Evolutionary conservation across 2,888 invertebrate genomes (phyloP).

Genomic region (Plagodis dolabraria): DNA sequence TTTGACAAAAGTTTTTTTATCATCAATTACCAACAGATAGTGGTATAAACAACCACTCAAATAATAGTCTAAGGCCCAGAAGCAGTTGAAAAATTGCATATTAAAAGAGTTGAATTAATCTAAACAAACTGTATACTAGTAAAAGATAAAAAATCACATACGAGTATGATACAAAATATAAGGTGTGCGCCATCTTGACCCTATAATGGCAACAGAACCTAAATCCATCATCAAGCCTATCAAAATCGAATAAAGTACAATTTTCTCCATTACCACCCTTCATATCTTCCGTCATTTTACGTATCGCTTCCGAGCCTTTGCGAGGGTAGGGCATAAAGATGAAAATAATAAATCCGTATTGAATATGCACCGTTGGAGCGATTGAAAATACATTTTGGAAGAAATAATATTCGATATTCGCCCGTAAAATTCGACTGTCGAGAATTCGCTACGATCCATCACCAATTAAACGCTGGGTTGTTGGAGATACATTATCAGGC

Average conservation of each 20-base stretch:
- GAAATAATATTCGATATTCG: conserved; percentile 60
- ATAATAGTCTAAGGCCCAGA: too few relatives aligned
- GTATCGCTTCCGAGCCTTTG: conserved; percentile 80
- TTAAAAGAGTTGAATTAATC: too few relatives aligned
- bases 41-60: too few relatives aligned
- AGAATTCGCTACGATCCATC: conserved; percentile 69
- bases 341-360: conserved; percentile 83
- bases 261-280: conserved; percentile 83
- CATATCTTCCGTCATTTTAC: conserved; percentile 82
- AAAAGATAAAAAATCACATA: neutral
- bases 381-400: conserved; percentile 62
- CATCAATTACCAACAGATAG: too few relatives aligned
- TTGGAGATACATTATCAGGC: conserved; percentile 78
- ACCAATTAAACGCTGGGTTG: conserved; percentile 80
- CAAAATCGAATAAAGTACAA: conserved; percentile 84
- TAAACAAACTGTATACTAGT: too few relatives aligned
- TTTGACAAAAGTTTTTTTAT: too few relatives aligned
- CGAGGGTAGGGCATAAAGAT: conserved; percentile 77
- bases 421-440: conserved; percentile 65
- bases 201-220: conserved; percentile 68
- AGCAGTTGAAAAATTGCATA: too few relatives aligned
- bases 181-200: conserved; percentile 49
- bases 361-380: conserved; percentile 75
- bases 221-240: conserved; percentile 80
- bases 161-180: conserved; percentile 27